Percentiles rank a stretch among this genome's conserved stretches.
phyloP scores from a whole-genome alignment of 2,113 vertebrate genomes.

The Nycticorax nycticorax region DNA sequence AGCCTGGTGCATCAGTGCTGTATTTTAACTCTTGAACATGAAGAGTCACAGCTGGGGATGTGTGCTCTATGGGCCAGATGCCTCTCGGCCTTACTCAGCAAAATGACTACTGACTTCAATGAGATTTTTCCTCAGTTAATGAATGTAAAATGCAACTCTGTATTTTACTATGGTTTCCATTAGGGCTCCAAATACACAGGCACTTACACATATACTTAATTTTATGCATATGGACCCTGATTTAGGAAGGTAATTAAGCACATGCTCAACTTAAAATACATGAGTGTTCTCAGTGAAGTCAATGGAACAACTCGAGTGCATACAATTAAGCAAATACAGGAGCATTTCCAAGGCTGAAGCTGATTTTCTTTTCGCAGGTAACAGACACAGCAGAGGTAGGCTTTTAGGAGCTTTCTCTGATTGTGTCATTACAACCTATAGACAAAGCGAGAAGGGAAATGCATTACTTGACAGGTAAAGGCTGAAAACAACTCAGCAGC shows the following conservation, averaged over 20 bases:
- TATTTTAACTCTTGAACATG: background rate
- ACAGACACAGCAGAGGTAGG: background rate
- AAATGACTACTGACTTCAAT: background rate
- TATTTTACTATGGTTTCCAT: background rate
- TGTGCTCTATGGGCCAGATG: background rate
- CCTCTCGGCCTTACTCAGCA: background rate
- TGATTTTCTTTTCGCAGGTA: background rate
- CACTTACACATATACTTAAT: background rate
- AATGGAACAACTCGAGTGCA: background rate
- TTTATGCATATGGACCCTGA: background rate
- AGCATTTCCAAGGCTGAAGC: background rate
- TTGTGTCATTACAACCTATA: background rate
- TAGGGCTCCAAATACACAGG: background rate
- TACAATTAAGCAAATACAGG: background rate
- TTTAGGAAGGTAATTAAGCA: background rate
- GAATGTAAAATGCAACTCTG: background rate
- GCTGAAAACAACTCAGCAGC: background rate
- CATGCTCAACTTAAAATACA: background rate
- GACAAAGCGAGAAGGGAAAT: background rate
- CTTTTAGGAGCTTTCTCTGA: background rate
- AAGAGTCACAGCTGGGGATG: background rate
- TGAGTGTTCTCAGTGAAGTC: background rate
- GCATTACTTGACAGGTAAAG: background rate
- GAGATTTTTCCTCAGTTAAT: background rate
- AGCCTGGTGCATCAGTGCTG: background rate